Evolutionary conservation across 2,113 vertebrate genomes (phyloP), one percentile per base, ranked within the genome.

Genomic region (Carlito syrichta): DNA sequence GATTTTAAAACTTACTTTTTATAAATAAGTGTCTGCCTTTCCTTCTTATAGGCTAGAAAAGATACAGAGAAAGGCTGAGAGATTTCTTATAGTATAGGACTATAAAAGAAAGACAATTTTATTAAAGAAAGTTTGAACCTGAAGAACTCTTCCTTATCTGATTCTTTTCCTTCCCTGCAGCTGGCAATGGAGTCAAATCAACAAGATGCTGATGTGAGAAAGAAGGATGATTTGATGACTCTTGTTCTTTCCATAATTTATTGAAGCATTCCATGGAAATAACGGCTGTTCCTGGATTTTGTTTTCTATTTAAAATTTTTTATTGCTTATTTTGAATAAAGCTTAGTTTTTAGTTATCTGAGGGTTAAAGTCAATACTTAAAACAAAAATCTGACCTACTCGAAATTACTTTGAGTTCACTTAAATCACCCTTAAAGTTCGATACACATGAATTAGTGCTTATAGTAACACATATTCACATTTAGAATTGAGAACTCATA

Each of bases 241-340:
- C 58, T 89, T 5, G 5, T 43, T 83, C 22, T 14, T 96, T 76
- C 54, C 48, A 20, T 56, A 63, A 86, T 45, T 94, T 11, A 2
- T 2, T n/a, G 27, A 85, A 96, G 86, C 1, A 54, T 16, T 38
- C 35, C 22, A 62, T 78, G 83, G 23, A 35, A 78, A 22, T 78
- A 74, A 83, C 19, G 30, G 74, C 73, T 89, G 35, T 43, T 88
- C 81, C 71, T 76, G 76, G 48, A 58, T 74, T 52, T 81, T 45
- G 8, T 54, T 94, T 93, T 68, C 32, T 35, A 91, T 84, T 97
- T 96, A 78, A 91, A 94, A 87, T 63, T 27, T 83, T 82, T n/a
- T n/a, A 91, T 86, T 63, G 19, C 89, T 84, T 83, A 86, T 74
- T 96, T 96, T 94, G 20, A 92, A 94, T 86, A 81, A 91, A 84